Conservation (phyloP, 2,113 vertebrate species). For the Rousettus leschenaultii region DNA sequence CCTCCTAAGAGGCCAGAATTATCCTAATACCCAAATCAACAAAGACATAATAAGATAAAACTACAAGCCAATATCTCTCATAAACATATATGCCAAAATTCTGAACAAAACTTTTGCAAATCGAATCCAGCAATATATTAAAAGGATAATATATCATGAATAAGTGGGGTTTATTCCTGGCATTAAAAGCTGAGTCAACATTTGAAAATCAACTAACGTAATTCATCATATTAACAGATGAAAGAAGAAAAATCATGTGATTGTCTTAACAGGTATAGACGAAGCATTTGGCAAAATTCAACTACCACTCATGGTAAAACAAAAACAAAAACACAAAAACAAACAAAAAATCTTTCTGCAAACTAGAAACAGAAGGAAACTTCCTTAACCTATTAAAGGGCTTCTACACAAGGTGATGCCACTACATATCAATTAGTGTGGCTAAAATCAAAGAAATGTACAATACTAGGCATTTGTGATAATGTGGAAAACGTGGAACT, state of each 20-base stretch:
- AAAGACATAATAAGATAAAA: neutral
- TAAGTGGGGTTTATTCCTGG: neutral
- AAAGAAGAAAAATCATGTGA: neutral
- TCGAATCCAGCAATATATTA: neutral
- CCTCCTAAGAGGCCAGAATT: neutral
- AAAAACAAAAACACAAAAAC: neutral
- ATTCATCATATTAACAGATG: neutral
- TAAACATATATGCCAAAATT: neutral
- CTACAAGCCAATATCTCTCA: neutral
- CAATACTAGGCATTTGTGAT: neutral
- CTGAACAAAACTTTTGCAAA: neutral
- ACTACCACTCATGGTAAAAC: neutral
- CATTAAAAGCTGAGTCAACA: neutral
- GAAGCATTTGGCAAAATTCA: neutral
- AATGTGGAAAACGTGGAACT: neutral
- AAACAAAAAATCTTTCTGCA: neutral
- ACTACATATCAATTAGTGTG: neutral
- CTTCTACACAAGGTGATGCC: neutral
- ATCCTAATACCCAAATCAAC: neutral
- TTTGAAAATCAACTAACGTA: neutral
- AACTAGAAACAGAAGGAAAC: neutral
- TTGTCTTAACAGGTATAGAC: neutral
- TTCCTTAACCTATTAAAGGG: neutral
- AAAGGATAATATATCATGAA: neutral
- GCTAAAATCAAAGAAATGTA: neutral